Conservation (phyloP, 2,797 vertebrate genomes). For the Syndactyla subalaris region DNA sequence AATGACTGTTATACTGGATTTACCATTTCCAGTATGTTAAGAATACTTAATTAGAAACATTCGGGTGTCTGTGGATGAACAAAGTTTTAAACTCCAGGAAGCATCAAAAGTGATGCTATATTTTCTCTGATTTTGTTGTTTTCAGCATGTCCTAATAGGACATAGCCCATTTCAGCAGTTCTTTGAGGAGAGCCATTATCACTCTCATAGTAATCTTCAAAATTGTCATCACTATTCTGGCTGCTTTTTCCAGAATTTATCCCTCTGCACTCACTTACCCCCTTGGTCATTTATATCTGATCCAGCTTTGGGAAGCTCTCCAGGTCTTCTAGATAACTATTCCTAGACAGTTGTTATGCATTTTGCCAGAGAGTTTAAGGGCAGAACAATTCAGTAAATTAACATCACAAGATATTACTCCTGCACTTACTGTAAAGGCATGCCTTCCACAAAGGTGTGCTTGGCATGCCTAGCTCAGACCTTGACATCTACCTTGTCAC, state of each 20-base stretch:
- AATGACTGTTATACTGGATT: neutral
- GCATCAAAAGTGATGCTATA: neutral
- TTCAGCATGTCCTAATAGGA: neutral
- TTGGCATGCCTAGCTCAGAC: neutral
- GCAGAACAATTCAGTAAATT: neutral
- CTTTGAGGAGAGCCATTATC: neutral
- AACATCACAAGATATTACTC: neutral
- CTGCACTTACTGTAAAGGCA: neutral
- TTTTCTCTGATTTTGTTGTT: neutral
- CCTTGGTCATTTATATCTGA: neutral
- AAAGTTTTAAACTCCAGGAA: neutral
- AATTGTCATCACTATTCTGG: neutral
- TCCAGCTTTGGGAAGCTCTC: neutral
- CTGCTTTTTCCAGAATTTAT: neutral
- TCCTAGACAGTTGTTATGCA: neutral
- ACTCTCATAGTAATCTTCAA: neutral
- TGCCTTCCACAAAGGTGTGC: neutral
- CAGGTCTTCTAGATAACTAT: neutral
- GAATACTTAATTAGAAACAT: neutral
- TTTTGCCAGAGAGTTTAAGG: neutral
- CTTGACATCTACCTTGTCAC: neutral
- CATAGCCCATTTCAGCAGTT: neutral
- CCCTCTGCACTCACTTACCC: neutral
- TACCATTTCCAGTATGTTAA: neutral
- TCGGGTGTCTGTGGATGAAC: neutral